phyloP scores from a whole-genome alignment of 2,888 invertebrate genomes.

The Trissoscelio sp. region DNA sequence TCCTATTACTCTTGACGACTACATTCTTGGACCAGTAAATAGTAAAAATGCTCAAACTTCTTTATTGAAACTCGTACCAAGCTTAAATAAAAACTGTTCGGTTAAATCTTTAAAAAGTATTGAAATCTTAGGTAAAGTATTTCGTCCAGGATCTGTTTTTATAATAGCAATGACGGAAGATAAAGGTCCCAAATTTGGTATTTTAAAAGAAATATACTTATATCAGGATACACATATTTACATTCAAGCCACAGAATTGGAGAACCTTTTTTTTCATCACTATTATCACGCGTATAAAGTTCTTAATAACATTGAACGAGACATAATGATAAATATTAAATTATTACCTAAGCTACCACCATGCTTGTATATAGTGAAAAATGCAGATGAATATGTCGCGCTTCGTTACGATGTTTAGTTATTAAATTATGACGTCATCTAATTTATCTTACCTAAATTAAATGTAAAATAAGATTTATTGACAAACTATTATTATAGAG shows the following conservation, averaged over 20 bases:
- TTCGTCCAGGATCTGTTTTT: slow-evolving; percentile 26
- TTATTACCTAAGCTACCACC: slow-evolving; percentile 30
- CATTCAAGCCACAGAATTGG: not conserved
- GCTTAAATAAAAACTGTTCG: not conserved
- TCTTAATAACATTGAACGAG: not conserved
- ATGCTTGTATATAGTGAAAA: slow-evolving; percentile 13
- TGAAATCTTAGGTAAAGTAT: slow-evolving; percentile 19
- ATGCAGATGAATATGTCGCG: not conserved
- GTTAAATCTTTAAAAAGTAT: slow-evolving; percentile 13
- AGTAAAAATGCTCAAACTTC: not conserved
- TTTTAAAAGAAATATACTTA: slow-evolving; percentile 13
- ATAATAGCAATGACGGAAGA: slow-evolving; percentile 18
- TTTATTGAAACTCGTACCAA: not conserved
- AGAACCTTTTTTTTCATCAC: not conserved
- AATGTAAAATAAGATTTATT: too few relatives aligned
- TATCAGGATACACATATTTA: not conserved
- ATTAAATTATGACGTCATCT: too few relatives aligned
- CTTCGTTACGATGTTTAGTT: slow-evolving; percentile 3
- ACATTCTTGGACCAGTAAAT: slow-evolving; percentile 8
- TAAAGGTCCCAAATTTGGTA: slow-evolving; percentile 21
- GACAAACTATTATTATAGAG: too few relatives aligned
- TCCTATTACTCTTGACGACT: not conserved
- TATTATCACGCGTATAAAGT: slow-evolving; percentile 22
- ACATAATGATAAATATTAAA: slow-evolving; percentile 28
- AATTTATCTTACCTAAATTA: too few relatives aligned